Base-by-base conservation (phyloP, 2,113 vertebrate species). In the Oriolus oriolus region DNA sequence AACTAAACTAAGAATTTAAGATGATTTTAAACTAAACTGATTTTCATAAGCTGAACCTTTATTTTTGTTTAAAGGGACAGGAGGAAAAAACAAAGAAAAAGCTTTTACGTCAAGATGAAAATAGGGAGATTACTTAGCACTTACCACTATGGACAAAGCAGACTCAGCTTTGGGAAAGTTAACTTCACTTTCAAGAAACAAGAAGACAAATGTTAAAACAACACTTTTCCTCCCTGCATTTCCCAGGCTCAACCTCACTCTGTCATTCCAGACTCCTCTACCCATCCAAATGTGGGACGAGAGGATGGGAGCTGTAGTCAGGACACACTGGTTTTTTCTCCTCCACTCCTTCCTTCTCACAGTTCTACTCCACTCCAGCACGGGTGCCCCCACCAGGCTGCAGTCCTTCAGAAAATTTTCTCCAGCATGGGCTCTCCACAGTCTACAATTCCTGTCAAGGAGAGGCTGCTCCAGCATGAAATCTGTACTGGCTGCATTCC, bases 241-340 rank as follows among this genome's bases (percentile, higher is more conserved):
- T 78, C 23, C 11, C 17, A 78, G 60, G 39, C 7, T 78, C 17
- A 63, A 11, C 28, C 49, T 63, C 37, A 47, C 3, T 52, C 14
- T 23, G 6, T 41, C 30, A 31, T 17, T 66, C 33, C 64, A 61
- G 52, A 33, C 31, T 53, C 21, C 13, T 60, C 22, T 19, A 22
- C 11, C 3, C 9, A 56, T 4, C 20, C 4, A 21, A 49, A 7
- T 10, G 12, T 7, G 20, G 9, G 35, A 27, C 1, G 0, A 39
- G 15, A 9, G 17, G 14, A 23, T 30, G 7, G 23, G 17, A 63
- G 31, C 1, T 49, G 27, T 6, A 31, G 15, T 15, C n/a, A 37
- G 19, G 7, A 47, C 23, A n/a, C 10, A 3, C 0, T 31, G 4
- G 9, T 8, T n/a, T 80, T 75, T n/a, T 17, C 13, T 56, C 31